phyloP scores from a whole-genome alignment of 2,888 invertebrate genomes.

The Charanyca ferruginea region DNA sequence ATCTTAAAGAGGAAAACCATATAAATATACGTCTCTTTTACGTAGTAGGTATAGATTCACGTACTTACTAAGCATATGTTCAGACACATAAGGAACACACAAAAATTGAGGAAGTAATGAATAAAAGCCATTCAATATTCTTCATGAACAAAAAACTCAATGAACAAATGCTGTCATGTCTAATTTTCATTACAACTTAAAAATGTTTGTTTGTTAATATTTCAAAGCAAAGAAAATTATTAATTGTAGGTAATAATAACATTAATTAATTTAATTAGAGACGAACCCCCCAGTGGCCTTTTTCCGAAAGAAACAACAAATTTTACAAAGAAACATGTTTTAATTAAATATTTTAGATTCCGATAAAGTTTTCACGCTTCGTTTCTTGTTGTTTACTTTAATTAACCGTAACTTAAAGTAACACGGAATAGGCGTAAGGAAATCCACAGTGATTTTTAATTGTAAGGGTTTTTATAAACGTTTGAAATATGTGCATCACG shows the following conservation, averaged over 20 bases:
- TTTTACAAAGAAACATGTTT: conserved; percentile 13
- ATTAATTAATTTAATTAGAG: conserved; percentile 27
- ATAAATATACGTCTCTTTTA: not conserved
- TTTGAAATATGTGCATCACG: no score
- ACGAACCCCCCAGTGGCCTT: not conserved
- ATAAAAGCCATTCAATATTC: not conserved
- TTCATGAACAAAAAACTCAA: not conserved
- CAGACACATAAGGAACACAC: no score
- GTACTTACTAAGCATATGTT: not conserved
- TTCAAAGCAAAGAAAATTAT: not conserved
- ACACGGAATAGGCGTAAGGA: not conserved
- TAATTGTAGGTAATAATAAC: not conserved
- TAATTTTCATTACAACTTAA: not conserved
- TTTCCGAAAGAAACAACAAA: conserved; percentile 28
- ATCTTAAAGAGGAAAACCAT: conserved; percentile 27
- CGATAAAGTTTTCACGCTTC: conserved; percentile 41
- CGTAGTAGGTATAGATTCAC: not conserved
- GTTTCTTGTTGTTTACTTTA: conserved; percentile 22
- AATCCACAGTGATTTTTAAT: not conserved
- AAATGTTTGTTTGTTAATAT: conserved; percentile 2
- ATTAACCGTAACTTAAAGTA: conserved; percentile 28
- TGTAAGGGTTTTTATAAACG: no score
- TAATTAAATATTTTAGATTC: conserved; percentile 52
- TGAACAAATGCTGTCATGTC: not conserved
- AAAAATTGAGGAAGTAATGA: conserved; percentile 3